phyloP scores from a whole-genome alignment of 1,140 invertebrate genomes.

The Leptopilina clavipes region DNA sequence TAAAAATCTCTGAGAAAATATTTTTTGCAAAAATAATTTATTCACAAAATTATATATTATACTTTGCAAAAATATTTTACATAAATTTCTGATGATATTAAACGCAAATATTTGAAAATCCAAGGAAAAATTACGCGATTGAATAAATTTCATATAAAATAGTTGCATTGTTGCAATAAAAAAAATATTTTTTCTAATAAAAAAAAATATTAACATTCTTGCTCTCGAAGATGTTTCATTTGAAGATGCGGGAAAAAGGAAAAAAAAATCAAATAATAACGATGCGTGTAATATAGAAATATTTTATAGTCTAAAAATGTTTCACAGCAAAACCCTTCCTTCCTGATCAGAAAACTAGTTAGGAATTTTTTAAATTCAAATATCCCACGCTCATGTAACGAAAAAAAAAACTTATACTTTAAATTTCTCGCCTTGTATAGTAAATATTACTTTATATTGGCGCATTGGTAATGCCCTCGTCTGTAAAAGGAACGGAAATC shows the following conservation, averaged over 20 bases:
- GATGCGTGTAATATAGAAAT: background rate
- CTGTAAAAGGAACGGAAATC: conserved; percentile 7
- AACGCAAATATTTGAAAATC: background rate
- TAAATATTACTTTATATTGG: conserved; percentile 13
- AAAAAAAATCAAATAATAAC: background rate
- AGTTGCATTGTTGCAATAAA: background rate
- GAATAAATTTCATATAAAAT: background rate
- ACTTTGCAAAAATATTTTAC: too few species aligned
- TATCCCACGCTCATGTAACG: conserved; percentile 6
- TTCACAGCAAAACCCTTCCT: background rate
- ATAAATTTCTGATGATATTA: background rate
- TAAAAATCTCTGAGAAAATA: background rate
- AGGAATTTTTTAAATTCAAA: background rate
- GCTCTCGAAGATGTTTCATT: background rate
- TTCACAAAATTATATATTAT: too few species aligned
- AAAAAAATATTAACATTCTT: background rate
- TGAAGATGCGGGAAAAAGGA: too few species aligned
- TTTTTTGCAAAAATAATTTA: background rate
- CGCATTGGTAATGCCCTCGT: background rate
- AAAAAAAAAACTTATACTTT: conserved; percentile 1
- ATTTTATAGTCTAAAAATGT: conserved; percentile 14
- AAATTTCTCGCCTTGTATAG: conserved; percentile 5
- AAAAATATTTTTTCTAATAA: background rate
- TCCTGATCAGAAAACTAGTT: conserved; percentile 16
- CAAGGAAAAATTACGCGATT: background rate